A percentile compares a stretch with the other conserved stretches of the same genome.
Conservation (phyloP, 1,140 invertebrate genomes). For the Neodiprion fabricii region DNA sequence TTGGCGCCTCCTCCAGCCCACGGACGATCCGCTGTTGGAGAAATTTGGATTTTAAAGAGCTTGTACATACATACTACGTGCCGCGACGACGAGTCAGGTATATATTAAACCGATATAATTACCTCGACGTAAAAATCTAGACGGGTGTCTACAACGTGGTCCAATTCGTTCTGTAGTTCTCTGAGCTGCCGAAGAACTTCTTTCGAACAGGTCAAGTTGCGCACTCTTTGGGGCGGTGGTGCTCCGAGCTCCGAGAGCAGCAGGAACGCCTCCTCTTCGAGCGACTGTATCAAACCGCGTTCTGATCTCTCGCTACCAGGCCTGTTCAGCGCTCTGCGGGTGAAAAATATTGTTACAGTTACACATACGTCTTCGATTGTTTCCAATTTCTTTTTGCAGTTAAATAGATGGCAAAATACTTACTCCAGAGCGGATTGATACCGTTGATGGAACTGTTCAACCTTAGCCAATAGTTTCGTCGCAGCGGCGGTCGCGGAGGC, state of each 20-base stretch:
- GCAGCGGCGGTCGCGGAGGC: slow-evolving; percentile 52
- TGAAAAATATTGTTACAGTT: neutral
- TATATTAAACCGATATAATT: slow-evolving; percentile 6
- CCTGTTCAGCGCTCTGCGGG: neutral
- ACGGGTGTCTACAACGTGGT: slow-evolving; percentile 43
- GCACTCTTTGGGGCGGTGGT: slow-evolving; percentile 48
- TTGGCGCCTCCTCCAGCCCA: slow-evolving; percentile 48
- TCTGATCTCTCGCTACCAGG: slow-evolving; percentile 39
- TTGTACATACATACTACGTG: too few species aligned
- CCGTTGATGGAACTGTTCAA: slow-evolving; percentile 47
- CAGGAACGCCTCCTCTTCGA: slow-evolving; percentile 51
- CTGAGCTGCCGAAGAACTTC: slow-evolving; percentile 43
- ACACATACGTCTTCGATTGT: neutral
- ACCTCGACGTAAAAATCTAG: slow-evolving; percentile 58
- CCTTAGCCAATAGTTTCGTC: slow-evolving; percentile 48
- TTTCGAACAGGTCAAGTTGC: slow-evolving; percentile 37
- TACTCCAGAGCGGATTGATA: slow-evolving; percentile 42
- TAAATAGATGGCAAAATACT: slow-evolving; percentile 23
- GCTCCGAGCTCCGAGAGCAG: slow-evolving; percentile 47
- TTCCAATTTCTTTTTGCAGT: neutral
- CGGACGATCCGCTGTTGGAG: slow-evolving; percentile 47
- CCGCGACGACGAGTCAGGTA: too few species aligned
- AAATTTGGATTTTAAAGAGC: neutral
- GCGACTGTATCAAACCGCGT: slow-evolving; percentile 41
- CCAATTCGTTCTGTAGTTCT: slow-evolving; percentile 42